A percentile compares a stretch with the other conserved stretches of the same genome.
Conservation (phyloP, 2,888 invertebrate species). For the Cryptus armator region DNA sequence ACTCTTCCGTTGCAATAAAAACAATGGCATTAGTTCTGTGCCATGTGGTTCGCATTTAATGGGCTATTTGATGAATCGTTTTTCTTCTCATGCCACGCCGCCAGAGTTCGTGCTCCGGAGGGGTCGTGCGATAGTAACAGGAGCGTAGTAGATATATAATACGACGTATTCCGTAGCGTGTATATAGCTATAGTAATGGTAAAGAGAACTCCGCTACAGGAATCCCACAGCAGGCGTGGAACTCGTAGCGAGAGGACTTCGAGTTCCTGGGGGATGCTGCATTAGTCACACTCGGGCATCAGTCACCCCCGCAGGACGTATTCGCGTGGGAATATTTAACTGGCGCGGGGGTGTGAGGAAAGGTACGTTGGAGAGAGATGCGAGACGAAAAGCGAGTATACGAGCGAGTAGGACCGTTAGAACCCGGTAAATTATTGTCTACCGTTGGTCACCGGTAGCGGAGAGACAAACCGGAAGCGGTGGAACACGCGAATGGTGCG, state of each 20-base stretch:
- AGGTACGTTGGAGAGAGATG: slow-evolving; percentile 14
- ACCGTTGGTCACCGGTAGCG: slow-evolving; percentile 64
- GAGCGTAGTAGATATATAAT: slow-evolving; percentile 16
- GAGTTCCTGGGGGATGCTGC: slow-evolving; percentile 76
- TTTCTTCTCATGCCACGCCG: slow-evolving; percentile 32
- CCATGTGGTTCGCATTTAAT: slow-evolving; percentile 72
- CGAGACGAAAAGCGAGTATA: slow-evolving; percentile 18
- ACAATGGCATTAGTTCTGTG: slow-evolving; percentile 6
- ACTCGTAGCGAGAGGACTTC: slow-evolving; percentile 53
- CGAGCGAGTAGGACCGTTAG: slow-evolving; percentile 38
- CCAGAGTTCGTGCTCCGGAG: slow-evolving; percentile 36
- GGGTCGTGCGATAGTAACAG: slow-evolving; percentile 32
- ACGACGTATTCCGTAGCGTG: not conserved
- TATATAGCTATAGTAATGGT: not conserved
- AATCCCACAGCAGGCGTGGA: slow-evolving; percentile 13
- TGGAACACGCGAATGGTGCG: slow-evolving; percentile 22
- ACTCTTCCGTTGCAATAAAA: not conserved
- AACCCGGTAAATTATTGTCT: slow-evolving; percentile 67
- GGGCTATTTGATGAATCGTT: slow-evolving; percentile 76
- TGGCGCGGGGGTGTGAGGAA: slow-evolving; percentile 49
- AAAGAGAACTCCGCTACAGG: slow-evolving; percentile 20
- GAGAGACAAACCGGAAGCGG: slow-evolving; percentile 23
- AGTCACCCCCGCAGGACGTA: slow-evolving; percentile 76
- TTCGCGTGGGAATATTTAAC: slow-evolving; percentile 82
- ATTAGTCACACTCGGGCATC: slow-evolving; percentile 80